Evolutionary conservation across 2,113 vertebrate genomes (phyloP).

Genomic region (Sinocyclocheilus grahami): DNA sequence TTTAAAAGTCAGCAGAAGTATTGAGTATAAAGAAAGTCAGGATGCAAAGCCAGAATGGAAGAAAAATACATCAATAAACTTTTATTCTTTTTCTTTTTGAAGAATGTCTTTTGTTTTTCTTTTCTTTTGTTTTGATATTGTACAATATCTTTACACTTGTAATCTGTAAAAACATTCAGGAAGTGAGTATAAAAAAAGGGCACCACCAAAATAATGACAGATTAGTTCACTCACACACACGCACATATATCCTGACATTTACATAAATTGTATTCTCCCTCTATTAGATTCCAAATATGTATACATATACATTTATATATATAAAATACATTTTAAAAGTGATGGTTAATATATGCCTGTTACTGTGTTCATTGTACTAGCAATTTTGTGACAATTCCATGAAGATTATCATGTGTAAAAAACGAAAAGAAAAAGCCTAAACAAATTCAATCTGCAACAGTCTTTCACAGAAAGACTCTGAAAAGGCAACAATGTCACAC

Average conservation of each 20-base stretch:
- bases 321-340: slow-evolving; percentile 78
- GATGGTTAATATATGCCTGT: slow-evolving; percentile 68
- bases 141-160: slow-evolving; percentile 71
- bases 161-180: slow-evolving; percentile 81
- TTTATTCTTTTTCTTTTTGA: slow-evolving; percentile 74
- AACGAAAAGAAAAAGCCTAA: slow-evolving; percentile 69
- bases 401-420: slow-evolving; percentile 64
- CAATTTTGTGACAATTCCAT: slow-evolving; percentile 71
- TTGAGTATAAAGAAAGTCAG: background rate
- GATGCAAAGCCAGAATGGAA: slow-evolving; percentile 38
- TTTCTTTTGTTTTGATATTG: slow-evolving; percentile 65
- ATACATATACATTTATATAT: slow-evolving; percentile 73
- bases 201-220: slow-evolving; percentile 70
- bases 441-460: slow-evolving; percentile 70
- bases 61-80: slow-evolving; percentile 73
- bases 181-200: slow-evolving; percentile 73
- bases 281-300: slow-evolving; percentile 71
- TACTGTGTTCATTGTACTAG: slow-evolving; percentile 60
- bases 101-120: slow-evolving; percentile 64
- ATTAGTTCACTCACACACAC: slow-evolving; percentile 63
- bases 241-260: slow-evolving; percentile 65
- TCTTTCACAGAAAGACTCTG: slow-evolving; percentile 96
- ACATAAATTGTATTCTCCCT: slow-evolving; percentile 72
- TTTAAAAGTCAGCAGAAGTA: no score
- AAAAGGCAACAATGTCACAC: slow-evolving; percentile 77